phyloP scores from a whole-genome alignment of 2,113 vertebrate species.

The Mirounga angustirostris region DNA sequence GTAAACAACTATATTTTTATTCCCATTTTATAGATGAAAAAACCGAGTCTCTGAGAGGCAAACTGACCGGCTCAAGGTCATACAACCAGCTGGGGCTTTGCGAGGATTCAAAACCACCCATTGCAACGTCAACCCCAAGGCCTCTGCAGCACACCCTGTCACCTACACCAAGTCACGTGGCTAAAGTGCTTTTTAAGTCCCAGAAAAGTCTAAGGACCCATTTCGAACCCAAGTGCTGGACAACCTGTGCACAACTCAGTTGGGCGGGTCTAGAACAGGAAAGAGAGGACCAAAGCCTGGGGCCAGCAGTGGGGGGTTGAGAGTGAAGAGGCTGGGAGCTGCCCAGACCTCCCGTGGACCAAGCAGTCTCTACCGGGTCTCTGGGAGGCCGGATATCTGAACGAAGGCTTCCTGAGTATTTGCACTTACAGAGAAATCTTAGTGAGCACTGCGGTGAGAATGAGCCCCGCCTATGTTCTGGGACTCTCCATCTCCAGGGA shows the following conservation, averaged over 20 bases:
- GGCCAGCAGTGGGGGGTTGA: accelerated
- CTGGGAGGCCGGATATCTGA: background rate
- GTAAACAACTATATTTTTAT: background rate
- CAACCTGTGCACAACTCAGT: background rate
- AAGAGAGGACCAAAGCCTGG: background rate
- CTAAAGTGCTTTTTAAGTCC: background rate
- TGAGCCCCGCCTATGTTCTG: accelerated
- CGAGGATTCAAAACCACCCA: background rate
- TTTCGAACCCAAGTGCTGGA: background rate
- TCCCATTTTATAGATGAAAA: background rate
- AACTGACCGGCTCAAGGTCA: background rate
- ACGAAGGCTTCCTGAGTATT: background rate
- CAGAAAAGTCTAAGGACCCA: background rate
- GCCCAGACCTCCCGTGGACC: accelerated
- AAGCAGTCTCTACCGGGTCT: background rate
- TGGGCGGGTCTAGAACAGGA: background rate
- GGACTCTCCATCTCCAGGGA: background rate
- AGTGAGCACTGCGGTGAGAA: background rate
- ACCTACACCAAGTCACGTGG: background rate
- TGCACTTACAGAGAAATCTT: accelerated
- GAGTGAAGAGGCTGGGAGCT: background rate
- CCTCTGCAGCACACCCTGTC: background rate
- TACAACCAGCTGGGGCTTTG: background rate
- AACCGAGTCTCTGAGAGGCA: background rate
- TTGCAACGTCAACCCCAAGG: no score